Conservation (phyloP, 2,113 vertebrate genomes). For the Xenopus tropicalis region UCB_Xtro_10.0 CM004447.2:73178501-73179000, state of each 20-base stretch:
- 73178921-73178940: slow-evolving; percentile 17
- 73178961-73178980: background rate
- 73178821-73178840: slow-evolving; percentile 29
- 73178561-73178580: no score
- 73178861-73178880: slow-evolving; percentile 27
- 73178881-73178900: slow-evolving; percentile 38
- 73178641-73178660: no score
- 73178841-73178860: slow-evolving; percentile 22
- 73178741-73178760: slow-evolving; percentile 7
- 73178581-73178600: no score
- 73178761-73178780: slow-evolving; percentile 18
- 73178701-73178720: slow-evolving; percentile 16
- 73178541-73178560: no score
- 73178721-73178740: slow-evolving; percentile 40
- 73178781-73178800: slow-evolving; percentile 36
- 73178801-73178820: slow-evolving; percentile 29
- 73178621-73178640: no score
- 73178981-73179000: no score
- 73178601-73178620: no score
- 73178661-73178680: background rate
- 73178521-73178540: no score
- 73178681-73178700: slow-evolving; percentile 29
- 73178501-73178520: no score
- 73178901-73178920: slow-evolving; percentile 38
- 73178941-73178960: slow-evolving; percentile 29